Evolutionary conservation across 1,140 invertebrate genomes (phyloP).

Genomic region (Diachasmimorpha longicaudata): DNA sequence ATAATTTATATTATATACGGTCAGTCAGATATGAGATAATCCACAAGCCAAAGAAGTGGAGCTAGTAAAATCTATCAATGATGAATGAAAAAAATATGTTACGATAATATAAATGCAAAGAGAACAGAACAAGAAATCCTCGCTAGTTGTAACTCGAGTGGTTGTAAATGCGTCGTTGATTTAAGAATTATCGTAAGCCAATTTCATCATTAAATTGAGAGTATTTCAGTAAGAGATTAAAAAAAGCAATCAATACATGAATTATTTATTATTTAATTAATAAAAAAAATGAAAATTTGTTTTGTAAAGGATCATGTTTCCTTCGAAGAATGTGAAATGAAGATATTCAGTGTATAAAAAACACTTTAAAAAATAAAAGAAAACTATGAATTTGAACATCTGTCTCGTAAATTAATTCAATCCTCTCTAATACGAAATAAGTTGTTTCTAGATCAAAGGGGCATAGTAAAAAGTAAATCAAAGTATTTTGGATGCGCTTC

Average conservation of each 20-base stretch:
- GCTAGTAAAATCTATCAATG: conserved; percentile 24
- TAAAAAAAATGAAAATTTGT: neutral
- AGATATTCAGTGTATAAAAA: conserved; percentile 1
- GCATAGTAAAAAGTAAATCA: too few species aligned
- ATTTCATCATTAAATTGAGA: neutral
- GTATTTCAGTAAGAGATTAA: neutral
- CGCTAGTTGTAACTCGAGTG: neutral
- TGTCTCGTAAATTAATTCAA: neutral
- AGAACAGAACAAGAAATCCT: neutral
- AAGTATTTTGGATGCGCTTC: too few species aligned
- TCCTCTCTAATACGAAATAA: neutral
- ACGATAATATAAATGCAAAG: neutral
- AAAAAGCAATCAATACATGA: neutral
- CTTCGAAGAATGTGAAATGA: neutral
- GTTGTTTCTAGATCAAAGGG: too few species aligned
- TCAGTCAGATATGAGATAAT: conserved; percentile 14
- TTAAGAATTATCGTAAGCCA: conserved; percentile 10
- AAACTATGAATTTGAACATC: neutral
- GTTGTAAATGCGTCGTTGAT: conserved; percentile 20
- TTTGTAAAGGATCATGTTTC: neutral
- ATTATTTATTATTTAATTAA: neutral
- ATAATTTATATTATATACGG: conserved; percentile 19
- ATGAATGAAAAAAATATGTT: conserved; percentile 5
- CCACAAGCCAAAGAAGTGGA: conserved; percentile 28
- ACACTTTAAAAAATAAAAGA: neutral